Conservation (phyloP, 1,140 invertebrate genomes). For the Platorchestia sp. region DNA sequence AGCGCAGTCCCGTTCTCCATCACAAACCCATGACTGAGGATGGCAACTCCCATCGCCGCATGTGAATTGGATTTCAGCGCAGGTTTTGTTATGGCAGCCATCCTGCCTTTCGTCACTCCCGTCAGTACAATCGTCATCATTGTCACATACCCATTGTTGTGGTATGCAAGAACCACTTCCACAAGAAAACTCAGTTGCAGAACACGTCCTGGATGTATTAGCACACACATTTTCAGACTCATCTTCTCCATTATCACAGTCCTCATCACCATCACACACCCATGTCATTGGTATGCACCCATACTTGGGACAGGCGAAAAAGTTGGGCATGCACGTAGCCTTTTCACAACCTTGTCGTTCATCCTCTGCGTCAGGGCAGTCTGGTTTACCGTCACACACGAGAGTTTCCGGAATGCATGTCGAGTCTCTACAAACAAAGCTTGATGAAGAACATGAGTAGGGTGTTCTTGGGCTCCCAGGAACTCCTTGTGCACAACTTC, state of each 20-base stretch:
- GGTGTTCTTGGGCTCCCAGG: neutral
- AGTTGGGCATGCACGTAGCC: neutral
- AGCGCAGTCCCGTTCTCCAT: slow-evolving; percentile 76
- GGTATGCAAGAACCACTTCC: neutral
- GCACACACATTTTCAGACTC: neutral
- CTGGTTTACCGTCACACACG: neutral
- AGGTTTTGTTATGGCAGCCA: neutral
- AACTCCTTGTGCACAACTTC: neutral
- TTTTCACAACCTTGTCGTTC: neutral
- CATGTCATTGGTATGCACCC: neutral
- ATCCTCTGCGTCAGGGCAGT: neutral
- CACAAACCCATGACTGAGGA: slow-evolving; percentile 75
- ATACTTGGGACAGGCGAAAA: neutral
- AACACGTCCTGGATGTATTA: neutral
- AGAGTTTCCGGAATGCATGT: neutral
- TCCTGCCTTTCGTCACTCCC: neutral
- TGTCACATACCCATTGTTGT: slow-evolving; percentile 7
- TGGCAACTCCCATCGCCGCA: slow-evolving; percentile 71
- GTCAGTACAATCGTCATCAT: neutral
- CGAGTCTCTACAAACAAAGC: neutral
- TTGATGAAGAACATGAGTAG: neutral
- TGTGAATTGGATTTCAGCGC: neutral
- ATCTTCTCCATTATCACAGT: neutral
- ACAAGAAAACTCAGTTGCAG: neutral
- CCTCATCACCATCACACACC: neutral